Evolutionary conservation across 1,140 invertebrate genomes (phyloP), one percentile per base, ranked within the genome.

Genomic region (Drosophila parvula): DNA sequence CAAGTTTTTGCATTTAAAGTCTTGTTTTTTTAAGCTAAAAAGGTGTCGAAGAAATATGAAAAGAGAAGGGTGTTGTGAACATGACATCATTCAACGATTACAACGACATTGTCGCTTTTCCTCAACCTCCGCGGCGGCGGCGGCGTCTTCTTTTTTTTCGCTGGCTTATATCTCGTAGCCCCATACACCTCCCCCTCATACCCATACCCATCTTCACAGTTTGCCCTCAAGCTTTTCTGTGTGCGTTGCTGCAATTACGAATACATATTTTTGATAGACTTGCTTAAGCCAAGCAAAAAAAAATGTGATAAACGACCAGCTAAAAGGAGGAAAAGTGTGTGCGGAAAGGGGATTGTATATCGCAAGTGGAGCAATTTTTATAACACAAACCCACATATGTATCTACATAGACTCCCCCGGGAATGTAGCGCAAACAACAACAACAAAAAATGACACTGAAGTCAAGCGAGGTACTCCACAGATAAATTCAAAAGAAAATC

Each of bases 21-120:
- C 16, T 11, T 4, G 34, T 22, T 22, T 27, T 38, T 22, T 36
- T 30, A 22, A 22, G 27, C 28, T 32, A n/a, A 59, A 32, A 3
- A 18, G 41, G 34, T 60, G 65, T 10, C 27, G 22, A 12, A 41
- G 34, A 44, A 40, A 41, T 11, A 43, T 38, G 51, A 3, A 36
- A 40, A 36, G 43, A 3, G 11, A 22, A 28, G 36, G 32, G 16
- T 18, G 34, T 48, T 50, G 59, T 32, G 36, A 63, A 78, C 80
- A 83, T 88, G 84, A 88, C 83, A 88, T 88, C 83, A 88, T 89
- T 79, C 80, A 69, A 68, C 76, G 78, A 84, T 68, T 65, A 63
- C 71, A 59, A 61, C 50, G 59, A 83, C 67, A 63, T 61, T 77
- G 83, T 69, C 80, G 74, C 63, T 78, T 89, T 86, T 88, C 68